phyloP scores from a whole-genome alignment of 2,888 invertebrate genomes.

The Rhogogaster chlorosoma region DNA sequence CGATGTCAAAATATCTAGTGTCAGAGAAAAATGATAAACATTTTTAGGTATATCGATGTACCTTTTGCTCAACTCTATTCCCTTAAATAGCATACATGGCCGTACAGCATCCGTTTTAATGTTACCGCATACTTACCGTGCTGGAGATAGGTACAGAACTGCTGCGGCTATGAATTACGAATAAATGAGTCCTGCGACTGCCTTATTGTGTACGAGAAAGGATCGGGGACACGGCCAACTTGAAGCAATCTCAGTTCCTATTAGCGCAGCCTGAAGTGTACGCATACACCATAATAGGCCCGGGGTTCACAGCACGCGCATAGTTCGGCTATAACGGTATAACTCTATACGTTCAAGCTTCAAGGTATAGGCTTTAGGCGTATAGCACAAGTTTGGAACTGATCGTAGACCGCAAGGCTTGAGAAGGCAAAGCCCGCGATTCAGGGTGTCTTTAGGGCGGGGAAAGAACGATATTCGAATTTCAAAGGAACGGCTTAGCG shows the following conservation, averaged over 20 bases:
- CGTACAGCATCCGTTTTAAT: too few relatives aligned
- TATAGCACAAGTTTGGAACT: background rate
- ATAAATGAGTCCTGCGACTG: background rate
- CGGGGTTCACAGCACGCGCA: background rate
- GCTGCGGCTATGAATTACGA: background rate
- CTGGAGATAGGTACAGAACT: background rate
- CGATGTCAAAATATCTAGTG: too few relatives aligned
- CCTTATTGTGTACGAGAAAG: background rate
- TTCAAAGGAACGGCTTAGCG: slow-evolving; percentile 69
- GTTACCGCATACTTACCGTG: too few relatives aligned
- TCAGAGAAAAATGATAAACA: too few relatives aligned
- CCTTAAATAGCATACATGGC: too few relatives aligned
- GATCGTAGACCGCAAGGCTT: background rate
- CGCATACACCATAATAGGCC: background rate
- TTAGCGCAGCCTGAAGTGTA: background rate
- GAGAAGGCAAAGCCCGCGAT: slow-evolving; percentile 7
- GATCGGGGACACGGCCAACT: slow-evolving; percentile 22
- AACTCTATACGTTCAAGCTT: background rate
- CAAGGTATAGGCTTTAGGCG: background rate
- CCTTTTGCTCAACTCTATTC: too few relatives aligned
- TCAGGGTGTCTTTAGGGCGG: slow-evolving; percentile 49
- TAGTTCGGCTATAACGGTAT: background rate
- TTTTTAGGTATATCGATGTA: too few relatives aligned
- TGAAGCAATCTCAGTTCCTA: slow-evolving; percentile 11
- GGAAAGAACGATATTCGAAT: slow-evolving; percentile 63